A percentile compares a stretch with the other conserved stretches of the same genome.
Conservation (phyloP, 2,797 vertebrate species). For the Pipistrellus pipistrellus region DNA sequence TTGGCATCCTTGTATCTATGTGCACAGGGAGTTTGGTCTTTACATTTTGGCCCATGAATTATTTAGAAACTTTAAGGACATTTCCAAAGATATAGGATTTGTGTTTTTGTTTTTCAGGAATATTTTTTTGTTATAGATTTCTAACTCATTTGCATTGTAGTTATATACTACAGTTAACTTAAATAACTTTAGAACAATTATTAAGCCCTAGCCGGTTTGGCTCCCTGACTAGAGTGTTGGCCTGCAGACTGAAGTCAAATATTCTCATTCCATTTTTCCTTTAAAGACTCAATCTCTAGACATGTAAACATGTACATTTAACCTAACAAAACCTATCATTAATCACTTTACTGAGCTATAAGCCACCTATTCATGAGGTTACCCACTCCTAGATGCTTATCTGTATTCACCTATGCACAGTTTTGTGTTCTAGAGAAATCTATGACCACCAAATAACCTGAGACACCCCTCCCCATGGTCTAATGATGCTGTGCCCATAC, state of each 20-base stretch:
- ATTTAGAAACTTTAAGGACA: background rate
- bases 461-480: background rate
- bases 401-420: background rate
- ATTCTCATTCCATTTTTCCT: background rate
- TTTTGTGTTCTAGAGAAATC: background rate
- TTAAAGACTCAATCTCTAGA: background rate
- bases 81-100: background rate
- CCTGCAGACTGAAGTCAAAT: background rate
- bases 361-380: background rate
- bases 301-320: background rate
- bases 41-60: background rate
- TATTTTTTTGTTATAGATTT: background rate
- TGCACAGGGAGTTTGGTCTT: background rate
- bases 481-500: background rate
- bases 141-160: background rate
- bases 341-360: background rate
- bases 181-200: background rate
- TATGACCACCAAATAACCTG: background rate
- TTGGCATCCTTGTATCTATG: background rate
- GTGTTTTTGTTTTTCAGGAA: background rate
- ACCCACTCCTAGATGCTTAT: background rate
- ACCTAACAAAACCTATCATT: background rate
- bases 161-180: background rate
- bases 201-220: background rate
- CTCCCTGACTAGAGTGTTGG: no score